Conservation (phyloP, 2,113 vertebrate genomes). For the Forbesichthys papilliferus region DNA sequence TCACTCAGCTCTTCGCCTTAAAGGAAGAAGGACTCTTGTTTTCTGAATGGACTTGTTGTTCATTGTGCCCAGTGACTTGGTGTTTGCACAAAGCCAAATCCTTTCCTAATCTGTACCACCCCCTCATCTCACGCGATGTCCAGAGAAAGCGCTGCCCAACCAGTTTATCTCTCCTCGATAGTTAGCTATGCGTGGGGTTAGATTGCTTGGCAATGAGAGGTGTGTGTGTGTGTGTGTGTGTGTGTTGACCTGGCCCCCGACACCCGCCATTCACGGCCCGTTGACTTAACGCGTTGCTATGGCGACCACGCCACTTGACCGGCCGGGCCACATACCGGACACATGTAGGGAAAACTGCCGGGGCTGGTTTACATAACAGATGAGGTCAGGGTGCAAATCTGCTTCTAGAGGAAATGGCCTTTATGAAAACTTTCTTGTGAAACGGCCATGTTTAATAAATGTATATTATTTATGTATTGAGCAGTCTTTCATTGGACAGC, state of each 20-base stretch:
- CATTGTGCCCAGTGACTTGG: constrained; percentile 71
- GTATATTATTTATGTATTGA: too few species aligned
- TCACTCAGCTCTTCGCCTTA: constrained; percentile 26
- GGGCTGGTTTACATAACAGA: constrained; percentile 54
- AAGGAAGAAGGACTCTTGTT: constrained; percentile 39
- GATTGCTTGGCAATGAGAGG: constrained; percentile 1
- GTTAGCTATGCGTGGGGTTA: background rate
- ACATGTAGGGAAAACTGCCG: constrained; percentile 71
- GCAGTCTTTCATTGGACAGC: too few species aligned
- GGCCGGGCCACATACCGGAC: constrained; percentile 74
- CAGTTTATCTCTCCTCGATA: constrained; percentile 32
- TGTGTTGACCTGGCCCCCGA: constrained; percentile 41
- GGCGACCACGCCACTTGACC: constrained; percentile 68
- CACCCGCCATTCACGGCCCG: constrained; percentile 68
- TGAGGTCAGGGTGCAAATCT: constrained; percentile 30
- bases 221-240: constrained; percentile 19
- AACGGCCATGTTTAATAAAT: background rate
- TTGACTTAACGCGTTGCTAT: constrained; percentile 69
- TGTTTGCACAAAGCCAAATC: constrained; percentile 74
- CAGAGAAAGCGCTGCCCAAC: constrained; percentile 37
- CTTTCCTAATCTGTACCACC: constrained; percentile 59
- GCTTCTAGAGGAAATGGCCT: constrained; percentile 10
- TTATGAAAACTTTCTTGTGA: too few species aligned
- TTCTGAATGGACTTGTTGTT: constrained; percentile 75
- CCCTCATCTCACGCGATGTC: constrained; percentile 61